phyloP scores from a whole-genome alignment of 2,113 vertebrate species.

The Hippocampus mohnikei region DNA sequence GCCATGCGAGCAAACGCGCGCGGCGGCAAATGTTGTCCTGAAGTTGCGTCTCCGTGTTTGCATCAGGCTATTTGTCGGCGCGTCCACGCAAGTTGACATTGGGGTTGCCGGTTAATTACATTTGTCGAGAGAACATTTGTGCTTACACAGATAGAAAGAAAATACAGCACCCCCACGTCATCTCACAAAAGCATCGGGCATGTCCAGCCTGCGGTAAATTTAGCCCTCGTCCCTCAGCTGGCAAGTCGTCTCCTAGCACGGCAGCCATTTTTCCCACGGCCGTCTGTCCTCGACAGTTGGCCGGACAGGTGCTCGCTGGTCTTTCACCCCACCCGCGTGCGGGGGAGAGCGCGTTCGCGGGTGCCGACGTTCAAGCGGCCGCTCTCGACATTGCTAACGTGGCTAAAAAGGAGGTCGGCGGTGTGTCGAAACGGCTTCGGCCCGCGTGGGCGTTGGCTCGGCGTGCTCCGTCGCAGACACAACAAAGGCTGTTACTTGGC shows the following conservation, averaged over 20 bases:
- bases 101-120: background rate
- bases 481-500: background rate
- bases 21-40: slow-evolving; percentile 14
- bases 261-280: slow-evolving; percentile 64
- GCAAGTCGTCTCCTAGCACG: slow-evolving; percentile 39
- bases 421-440: background rate
- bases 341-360: background rate
- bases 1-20: slow-evolving; percentile 9
- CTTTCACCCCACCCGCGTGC: slow-evolving; percentile 32
- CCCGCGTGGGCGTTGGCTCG: slow-evolving; percentile 5
- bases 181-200: slow-evolving; percentile 15
- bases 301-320: slow-evolving; percentile 57
- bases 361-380: slow-evolving; percentile 5
- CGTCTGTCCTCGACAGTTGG: slow-evolving; percentile 59
- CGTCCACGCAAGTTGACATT: slow-evolving; percentile 12
- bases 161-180: background rate
- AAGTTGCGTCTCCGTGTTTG: slow-evolving; percentile 15
- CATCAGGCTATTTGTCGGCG: slow-evolving; percentile 4
- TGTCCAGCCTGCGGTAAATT: slow-evolving; percentile 42
- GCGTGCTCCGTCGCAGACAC: slow-evolving; percentile 16
- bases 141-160: background rate
- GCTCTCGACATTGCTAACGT: slow-evolving; percentile 4
- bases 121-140: background rate
- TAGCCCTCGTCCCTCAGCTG: slow-evolving; percentile 31
- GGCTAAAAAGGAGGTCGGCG: background rate